Evolutionary conservation across 2,113 vertebrate genomes (phyloP), one percentile per base, ranked within the genome.

Genomic region (Acrocephalus arundinaceus): DNA sequence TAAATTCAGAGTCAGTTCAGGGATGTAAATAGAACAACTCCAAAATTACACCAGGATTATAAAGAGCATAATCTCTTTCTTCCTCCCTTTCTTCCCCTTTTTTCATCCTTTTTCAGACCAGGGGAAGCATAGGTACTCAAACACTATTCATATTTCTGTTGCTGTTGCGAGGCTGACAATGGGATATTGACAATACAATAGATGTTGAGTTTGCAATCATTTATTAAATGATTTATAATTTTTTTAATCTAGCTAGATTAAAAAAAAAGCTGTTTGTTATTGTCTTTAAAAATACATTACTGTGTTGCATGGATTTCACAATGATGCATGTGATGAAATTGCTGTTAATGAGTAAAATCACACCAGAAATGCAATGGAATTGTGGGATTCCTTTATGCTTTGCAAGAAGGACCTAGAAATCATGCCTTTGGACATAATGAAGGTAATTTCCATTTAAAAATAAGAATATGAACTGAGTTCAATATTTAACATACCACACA

Each of bases 241-340:
- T 28, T 62, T 39, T 39, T 39, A 39, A 62, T 39, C 68, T 87
- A 74, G 31, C 27, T 87, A 55, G 83, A 73, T 92, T 25, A 22
- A 22, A 22, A 48, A 76, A 77, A 86, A 95, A 94, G 13, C 0
- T 5, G 41, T 84, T 92, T 96, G 88, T 90, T 94, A 14, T 41
- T 67, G 33, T 92, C 67, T 95, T 93, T 94, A 91, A 86, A 94
- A 95, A 82, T 90, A 31, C 2, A 3, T 68, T 92, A 55, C 81
- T 83, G 9, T 72, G 55, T 95, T 88, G 65, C 6, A 24, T 24
- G 10, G 68, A 41, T 93, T 93, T 90, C 91, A 88, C 85, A 95
- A 41, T 89, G 37, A 89, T 89, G 24, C 15, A 20, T 52, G 24
- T 74, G 79, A 82, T 94, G 77, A 96, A 96, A 89, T 97, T 71